Percentiles rank a stretch among this genome's conserved stretches.
Conservation (phyloP, 2,113 vertebrate species). For the Diadophis punctatus region DNA sequence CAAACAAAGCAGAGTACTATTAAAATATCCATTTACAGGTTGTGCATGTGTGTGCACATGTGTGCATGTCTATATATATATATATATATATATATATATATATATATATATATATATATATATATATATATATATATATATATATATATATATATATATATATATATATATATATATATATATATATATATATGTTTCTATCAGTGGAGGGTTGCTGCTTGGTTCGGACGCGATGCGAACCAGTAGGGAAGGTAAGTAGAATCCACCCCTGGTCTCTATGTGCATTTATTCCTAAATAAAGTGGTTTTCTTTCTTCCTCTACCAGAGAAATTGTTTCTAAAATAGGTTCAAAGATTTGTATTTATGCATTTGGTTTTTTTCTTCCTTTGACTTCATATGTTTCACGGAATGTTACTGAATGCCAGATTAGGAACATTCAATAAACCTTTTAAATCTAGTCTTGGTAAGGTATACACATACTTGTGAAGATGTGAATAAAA, state of each 20-base stretch:
- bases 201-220: too few species aligned
- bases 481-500: neutral
- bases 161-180: too few species aligned
- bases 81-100: too few species aligned
- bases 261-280: neutral
- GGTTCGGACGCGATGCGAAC: too few species aligned
- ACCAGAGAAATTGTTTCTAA: neutral
- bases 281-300: constrained; percentile 10
- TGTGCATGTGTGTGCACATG: neutral
- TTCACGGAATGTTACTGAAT: neutral
- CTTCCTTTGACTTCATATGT: neutral
- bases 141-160: too few species aligned
- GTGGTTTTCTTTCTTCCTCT: constrained; percentile 1
- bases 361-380: neutral
- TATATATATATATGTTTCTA: too few species aligned
- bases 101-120: too few species aligned
- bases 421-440: neutral
- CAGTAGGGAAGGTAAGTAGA: too few species aligned
- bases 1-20: constrained; percentile 16
- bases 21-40: constrained; percentile 9
- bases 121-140: too few species aligned
- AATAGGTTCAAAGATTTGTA: neutral
- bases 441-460: neutral
- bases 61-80: neutral
- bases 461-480: neutral